Evolutionary conservation across 2,797 vertebrate species (phyloP), one percentile per base, ranked within the genome.

Genomic region (Clarias laeviceps): DNA sequence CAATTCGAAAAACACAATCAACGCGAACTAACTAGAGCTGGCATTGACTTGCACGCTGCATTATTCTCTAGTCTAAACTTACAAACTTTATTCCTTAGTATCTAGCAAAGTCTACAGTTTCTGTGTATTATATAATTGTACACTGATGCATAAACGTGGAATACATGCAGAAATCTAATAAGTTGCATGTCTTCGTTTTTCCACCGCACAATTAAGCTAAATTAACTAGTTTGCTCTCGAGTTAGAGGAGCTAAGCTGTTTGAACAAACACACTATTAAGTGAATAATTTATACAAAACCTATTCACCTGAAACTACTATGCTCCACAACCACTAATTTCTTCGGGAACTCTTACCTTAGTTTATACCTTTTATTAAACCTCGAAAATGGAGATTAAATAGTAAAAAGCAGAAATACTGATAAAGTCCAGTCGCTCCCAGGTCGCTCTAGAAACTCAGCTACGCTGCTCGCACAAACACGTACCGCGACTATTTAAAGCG

Each of bases 401-500:
- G 0, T 50, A 29, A 80, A 80, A 18, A n/a, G 34, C 22, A 4
- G 3, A 29, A 0, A 78, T 11, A 40, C 56, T 2, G 11, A 0
- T 1, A 22, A 54, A 6, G 1, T 17, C 2, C 5, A 22, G 37
- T 18, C 6, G 7, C 4, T 14, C 2, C 14, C 0, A 9, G 4
- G 0, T 2, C 6, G 6, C 56, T 34, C 3, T 18, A 32, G n/a
- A 29, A 32, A 32, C 64, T 22, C 7, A 27, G 2, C 54, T 64
- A 27, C 8, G 24, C 24, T 34, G 22, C 76, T 61, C 50, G 9
- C 14, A 1, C 20, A n/a, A 45, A 69, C 74, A 64, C 11, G 22
- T 61, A 54, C 29, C 1, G 4, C 2, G 32, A 89, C 92, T 50
- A 91, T 95, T 96, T 96, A 96, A 96, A 95, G 92, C 89, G 86